These are phyloP conservation scores for Eubasilissa regina DNA, from an alignment of 1,140 invertebrate genomes.

Conservation along the genomic window DNA sequence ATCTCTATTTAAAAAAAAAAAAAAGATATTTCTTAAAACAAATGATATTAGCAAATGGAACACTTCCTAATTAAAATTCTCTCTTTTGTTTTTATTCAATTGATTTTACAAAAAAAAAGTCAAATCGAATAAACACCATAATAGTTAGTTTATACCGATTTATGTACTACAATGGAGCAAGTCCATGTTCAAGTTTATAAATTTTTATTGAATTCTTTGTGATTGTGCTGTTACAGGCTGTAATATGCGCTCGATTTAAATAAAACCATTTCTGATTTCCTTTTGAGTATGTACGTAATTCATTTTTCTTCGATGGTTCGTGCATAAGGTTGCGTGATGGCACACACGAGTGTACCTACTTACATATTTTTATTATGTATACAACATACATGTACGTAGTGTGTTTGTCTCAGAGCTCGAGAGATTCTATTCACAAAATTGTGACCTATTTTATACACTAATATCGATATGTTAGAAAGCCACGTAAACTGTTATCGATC, in stretches of 20 bases:
- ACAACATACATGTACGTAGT: neutral
- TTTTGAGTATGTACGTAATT: neutral
- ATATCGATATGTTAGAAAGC: neutral
- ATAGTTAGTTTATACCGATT: no score
- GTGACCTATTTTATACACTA: slow-evolving; percentile 16
- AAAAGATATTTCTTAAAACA: no score
- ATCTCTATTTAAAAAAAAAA: no score
- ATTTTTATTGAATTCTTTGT: neutral
- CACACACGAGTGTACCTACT: neutral
- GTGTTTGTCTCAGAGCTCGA: neutral
- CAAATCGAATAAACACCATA: no score
- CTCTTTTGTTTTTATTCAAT: no score
- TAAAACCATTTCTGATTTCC: neutral
- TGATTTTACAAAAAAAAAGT: no score
- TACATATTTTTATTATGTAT: neutral
- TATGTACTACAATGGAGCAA: no score
- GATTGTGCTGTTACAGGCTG: neutral
- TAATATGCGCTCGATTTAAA: neutral
- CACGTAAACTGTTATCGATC: no score
- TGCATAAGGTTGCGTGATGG: slow-evolving; percentile 20
- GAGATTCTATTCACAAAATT: slow-evolving; percentile 25
- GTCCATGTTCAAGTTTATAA: neutral
- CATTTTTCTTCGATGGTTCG: neutral
- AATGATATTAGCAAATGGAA: no score
- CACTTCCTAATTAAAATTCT: no score